A percentile compares a stretch with the other conserved stretches of the same genome.
These are phyloP conservation scores for Thaumatotibia leucotreta DNA, from an alignment of 1,140 invertebrate species.

Conservation along the genomic window DNA sequence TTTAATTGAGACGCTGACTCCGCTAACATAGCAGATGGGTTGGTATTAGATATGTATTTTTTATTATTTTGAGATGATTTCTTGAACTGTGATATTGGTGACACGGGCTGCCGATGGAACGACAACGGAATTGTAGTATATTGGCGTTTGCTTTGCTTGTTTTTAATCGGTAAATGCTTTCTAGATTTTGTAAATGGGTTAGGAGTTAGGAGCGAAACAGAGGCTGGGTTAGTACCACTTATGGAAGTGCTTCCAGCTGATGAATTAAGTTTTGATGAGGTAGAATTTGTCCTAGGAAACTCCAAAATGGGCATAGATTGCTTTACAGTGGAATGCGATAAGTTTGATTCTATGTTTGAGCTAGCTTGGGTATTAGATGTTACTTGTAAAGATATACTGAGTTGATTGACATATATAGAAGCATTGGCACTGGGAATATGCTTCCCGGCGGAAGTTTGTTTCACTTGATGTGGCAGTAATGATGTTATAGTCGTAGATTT, in stretches of 20 bases:
- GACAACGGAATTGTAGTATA: background rate
- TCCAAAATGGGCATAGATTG: too few relatives aligned
- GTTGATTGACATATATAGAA: background rate
- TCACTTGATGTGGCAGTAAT: background rate
- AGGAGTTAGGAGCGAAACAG: background rate
- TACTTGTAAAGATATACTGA: background rate
- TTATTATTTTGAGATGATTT: background rate
- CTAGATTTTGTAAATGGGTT: background rate
- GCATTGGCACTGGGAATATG: background rate
- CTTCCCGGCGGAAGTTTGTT: background rate
- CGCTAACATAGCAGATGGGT: background rate
- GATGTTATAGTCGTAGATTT: background rate
- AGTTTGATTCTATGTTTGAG: background rate
- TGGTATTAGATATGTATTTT: background rate
- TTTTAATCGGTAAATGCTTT: background rate
- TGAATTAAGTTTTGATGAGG: background rate
- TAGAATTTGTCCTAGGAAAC: too few relatives aligned
- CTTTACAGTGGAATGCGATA: background rate
- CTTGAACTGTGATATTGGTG: background rate
- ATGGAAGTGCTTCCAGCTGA: background rate
- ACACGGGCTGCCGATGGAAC: background rate
- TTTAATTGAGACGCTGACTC: too few relatives aligned
- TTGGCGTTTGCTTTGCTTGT: background rate
- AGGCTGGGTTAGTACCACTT: background rate
- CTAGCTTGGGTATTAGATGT: background rate